Conservation (phyloP, 2,113 vertebrate species). For the Pteropus alecto region DNA sequence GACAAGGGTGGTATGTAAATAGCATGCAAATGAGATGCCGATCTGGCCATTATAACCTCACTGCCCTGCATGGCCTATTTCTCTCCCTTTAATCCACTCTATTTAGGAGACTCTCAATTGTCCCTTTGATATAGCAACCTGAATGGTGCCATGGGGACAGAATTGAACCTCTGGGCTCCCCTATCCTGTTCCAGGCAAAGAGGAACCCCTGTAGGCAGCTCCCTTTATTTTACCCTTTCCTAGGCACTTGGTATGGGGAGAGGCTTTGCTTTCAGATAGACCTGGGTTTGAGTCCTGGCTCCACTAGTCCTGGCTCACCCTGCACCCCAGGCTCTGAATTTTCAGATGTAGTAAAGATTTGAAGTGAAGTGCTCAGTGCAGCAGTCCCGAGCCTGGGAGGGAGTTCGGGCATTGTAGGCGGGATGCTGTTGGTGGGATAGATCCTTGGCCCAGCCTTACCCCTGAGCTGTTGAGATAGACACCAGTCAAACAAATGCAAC, state of each 20-base stretch:
- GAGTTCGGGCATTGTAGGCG: background rate
- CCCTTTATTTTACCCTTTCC: background rate
- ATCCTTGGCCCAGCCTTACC: background rate
- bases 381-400: background rate
- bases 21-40: background rate
- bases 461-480: background rate
- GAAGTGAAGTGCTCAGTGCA: accelerated
- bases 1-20: background rate
- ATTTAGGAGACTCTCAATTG: background rate
- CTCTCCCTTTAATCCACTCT: background rate
- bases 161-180: background rate
- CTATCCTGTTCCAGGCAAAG: background rate
- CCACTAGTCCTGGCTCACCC: accelerated
- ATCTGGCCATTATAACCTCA: background rate
- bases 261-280: background rate
- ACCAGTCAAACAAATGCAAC: accelerated
- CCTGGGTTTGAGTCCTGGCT: background rate
- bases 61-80: background rate
- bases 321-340: background rate
- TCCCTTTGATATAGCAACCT: background rate
- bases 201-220: background rate
- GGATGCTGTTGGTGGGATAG: background rate
- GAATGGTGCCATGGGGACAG: background rate
- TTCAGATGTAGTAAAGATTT: background rate
- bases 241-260: background rate